Evolutionary conservation across 2,113 vertebrate genomes (phyloP).

Genomic region (Thalassoma bifasciatum): DNA sequence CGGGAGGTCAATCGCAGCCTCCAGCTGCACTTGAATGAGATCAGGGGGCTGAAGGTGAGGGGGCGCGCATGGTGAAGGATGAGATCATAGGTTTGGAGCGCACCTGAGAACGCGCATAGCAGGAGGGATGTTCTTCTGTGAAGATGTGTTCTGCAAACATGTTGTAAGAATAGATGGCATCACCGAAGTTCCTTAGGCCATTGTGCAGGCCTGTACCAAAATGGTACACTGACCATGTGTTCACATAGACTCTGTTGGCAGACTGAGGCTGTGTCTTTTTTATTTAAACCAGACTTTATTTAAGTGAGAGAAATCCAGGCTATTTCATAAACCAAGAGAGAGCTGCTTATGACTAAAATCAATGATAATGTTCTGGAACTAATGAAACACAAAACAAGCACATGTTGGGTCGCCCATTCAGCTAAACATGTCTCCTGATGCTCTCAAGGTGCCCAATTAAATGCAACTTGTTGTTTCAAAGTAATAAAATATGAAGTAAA

Average conservation of each 20-base stretch:
- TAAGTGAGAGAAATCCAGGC: background rate
- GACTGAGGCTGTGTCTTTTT: background rate
- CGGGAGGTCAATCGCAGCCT: conserved; percentile 98
- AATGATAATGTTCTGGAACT: background rate
- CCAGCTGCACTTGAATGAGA: conserved; percentile 97
- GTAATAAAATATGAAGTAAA: too few species aligned
- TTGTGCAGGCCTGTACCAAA: conserved; percentile 24
- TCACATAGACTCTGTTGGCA: background rate
- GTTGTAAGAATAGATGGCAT: conserved; percentile 20
- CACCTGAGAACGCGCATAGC: conserved; percentile 73
- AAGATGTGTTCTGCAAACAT: conserved; percentile 17
- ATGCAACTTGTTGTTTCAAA: too few species aligned
- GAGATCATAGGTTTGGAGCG: conserved; percentile 77
- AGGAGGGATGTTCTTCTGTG: conserved; percentile 26
- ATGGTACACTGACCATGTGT: background rate
- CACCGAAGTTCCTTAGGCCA: conserved; percentile 42
- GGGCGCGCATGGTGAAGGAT: conserved; percentile 64
- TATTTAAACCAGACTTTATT: conserved; percentile 15
- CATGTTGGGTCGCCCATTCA: background rate
- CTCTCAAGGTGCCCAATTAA: too few species aligned
- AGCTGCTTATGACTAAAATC: background rate
- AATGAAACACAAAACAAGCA: background rate
- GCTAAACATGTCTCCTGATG: conserved; percentile 3
- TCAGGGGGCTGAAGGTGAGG: conserved; percentile 96
- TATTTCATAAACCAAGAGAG: background rate